phyloP scores from a whole-genome alignment of 2,888 invertebrate species.

The Amiota mariae region DNA sequence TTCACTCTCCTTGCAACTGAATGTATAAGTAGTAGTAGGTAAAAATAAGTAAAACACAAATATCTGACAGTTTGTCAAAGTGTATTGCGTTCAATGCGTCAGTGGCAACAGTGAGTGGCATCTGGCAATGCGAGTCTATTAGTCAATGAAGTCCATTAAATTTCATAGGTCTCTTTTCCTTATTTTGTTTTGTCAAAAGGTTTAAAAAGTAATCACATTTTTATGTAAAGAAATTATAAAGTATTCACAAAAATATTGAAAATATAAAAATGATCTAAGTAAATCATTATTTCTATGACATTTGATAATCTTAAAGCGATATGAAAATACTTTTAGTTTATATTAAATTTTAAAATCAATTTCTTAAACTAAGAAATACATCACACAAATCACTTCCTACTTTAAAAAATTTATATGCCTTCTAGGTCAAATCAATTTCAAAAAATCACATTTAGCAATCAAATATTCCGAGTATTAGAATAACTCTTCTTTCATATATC shows the following conservation, averaged over 20 bases:
- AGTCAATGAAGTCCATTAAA: constrained; percentile 9
- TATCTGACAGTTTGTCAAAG: constrained; percentile 65
- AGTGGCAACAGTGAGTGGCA: constrained; percentile 45
- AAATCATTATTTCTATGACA: no score
- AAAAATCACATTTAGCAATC: background rate
- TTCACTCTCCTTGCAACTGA: constrained; percentile 4
- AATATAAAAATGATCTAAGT: background rate
- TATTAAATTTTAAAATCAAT: no score
- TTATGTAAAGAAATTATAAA: background rate
- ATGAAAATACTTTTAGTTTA: no score
- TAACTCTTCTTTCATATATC: background rate
- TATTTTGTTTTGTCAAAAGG: background rate
- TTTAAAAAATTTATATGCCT: no score
- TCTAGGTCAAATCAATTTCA: background rate
- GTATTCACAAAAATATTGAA: background rate
- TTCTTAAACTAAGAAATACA: no score
- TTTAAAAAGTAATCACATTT: background rate
- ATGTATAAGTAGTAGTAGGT: background rate
- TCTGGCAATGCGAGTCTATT: background rate
- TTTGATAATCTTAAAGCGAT: no score
- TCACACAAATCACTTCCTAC: no score
- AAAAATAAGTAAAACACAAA: constrained; percentile 37
- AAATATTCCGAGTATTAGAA: background rate
- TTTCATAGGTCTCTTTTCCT: background rate
- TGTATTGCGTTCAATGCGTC: constrained; percentile 43